Conservation (phyloP, 2,797 vertebrate species). For the Accipiter superciliosus region DNA sequence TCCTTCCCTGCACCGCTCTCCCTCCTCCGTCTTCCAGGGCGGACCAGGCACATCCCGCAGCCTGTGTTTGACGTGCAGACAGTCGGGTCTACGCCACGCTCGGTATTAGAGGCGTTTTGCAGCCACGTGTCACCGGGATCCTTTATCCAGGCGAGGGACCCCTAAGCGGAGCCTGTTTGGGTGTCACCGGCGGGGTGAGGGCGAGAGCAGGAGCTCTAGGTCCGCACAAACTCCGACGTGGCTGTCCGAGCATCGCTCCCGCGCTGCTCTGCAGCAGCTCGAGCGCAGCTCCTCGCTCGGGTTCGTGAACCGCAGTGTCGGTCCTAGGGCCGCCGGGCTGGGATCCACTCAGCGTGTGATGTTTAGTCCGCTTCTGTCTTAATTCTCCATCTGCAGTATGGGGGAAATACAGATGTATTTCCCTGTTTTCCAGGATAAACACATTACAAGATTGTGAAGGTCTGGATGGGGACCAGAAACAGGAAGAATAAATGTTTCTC, state of each 20-base stretch:
- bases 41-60: background rate
- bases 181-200: background rate
- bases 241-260: background rate
- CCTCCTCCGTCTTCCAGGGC: background rate
- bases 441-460: background rate
- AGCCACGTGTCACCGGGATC: background rate
- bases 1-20: background rate
- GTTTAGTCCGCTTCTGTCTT: background rate
- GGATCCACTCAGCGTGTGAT: accelerated
- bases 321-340: background rate
- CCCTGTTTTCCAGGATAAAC: background rate
- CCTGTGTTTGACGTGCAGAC: background rate
- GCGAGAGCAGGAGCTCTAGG: background rate
- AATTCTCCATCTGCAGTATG: background rate
- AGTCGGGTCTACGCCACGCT: background rate
- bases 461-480: background rate
- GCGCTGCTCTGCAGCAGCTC: background rate
- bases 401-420: background rate
- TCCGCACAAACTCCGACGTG: no score
- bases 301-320: background rate
- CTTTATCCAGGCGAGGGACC: background rate
- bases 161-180: background rate
- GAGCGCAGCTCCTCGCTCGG: background rate
- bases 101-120: background rate
- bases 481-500: background rate